Conservation (phyloP, 2,797 vertebrate genomes). For the Apodemus agrarius region DNA sequence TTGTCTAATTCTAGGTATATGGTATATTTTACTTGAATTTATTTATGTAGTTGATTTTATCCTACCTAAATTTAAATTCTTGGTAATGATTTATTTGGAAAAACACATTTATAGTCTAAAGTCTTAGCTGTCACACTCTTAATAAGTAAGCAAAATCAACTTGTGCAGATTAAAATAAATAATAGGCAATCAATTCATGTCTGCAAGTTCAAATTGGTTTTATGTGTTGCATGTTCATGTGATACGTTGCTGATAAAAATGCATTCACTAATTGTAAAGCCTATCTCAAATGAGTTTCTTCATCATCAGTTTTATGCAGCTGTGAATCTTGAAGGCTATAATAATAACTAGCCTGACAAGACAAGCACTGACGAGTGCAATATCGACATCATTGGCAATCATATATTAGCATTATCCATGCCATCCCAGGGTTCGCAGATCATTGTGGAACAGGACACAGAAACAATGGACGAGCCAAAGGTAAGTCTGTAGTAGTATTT, state of each 20-base stretch:
- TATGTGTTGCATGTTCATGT: conserved; percentile 30
- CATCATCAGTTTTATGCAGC: background rate
- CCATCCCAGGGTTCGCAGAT: background rate
- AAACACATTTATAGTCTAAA: conserved; percentile 19
- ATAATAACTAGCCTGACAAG: background rate
- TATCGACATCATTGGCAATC: background rate
- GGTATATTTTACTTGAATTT: conserved; percentile 6
- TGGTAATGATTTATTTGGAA: conserved; percentile 1
- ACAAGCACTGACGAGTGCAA: background rate
- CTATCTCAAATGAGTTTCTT: conserved; percentile 40
- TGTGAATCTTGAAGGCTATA: background rate
- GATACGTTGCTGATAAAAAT: conserved; percentile 12
- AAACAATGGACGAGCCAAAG: background rate
- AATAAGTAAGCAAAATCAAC: background rate
- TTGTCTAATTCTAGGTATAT: background rate
- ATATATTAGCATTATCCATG: no score
- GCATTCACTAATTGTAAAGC: background rate
- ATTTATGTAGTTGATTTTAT: conserved; percentile 34
- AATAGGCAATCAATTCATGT: conserved; percentile 45
- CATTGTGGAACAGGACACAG: background rate
- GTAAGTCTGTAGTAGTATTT: background rate
- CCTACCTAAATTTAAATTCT: conserved; percentile 19
- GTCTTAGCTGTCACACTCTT: background rate
- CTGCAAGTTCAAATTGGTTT: conserved; percentile 26
- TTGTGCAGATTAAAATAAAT: conserved; percentile 45